Base-by-base conservation (phyloP, 2,888 invertebrate genomes). In the Protula sp. region DNA sequence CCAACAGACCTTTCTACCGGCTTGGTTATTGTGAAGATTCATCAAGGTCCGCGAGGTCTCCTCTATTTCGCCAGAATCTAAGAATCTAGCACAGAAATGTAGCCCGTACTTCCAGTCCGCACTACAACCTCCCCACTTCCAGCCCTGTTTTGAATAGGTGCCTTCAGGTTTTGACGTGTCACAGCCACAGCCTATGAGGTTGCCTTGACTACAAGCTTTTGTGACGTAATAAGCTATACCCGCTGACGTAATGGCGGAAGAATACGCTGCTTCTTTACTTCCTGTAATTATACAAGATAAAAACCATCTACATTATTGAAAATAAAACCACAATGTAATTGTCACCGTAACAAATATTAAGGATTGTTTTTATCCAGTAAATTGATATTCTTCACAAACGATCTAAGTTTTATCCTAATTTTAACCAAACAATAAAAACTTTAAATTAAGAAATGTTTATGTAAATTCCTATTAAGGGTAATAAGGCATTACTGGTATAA, bases 11-110 rank as follows among this genome's bases (percentile, higher is more conserved):
- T 92, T 93, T 82, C 97, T 85, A 55, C 97, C 97, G 55, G 92
- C 94, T 75, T 91, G 87, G 84, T 95, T 97, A 82, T 98, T 98
- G 84, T 98, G 97, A 62, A 94, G 85, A 83, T 95, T 97, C 93
- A 95, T 94, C 73, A 92, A 85, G 61, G 92, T 90, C 58, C 94
- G 84, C n/a, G 89, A 89, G 77, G 94, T 94, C 0, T 88, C 87
- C 76, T 73, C 72, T 65, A 91, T 85, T 82, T 95, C 94, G 47
- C 93, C 84, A 55, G 92, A 91, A 82, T 95, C 94, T 71, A 94
- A 86, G 84, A 95, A 97, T 75, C 89, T 87, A 66, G 93, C 84
- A 59, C 94, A 90, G 80, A 94, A 89, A 70, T 88, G 85, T 79
- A 81, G 74, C 47, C 82, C 84, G 66, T 82, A 80, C 61, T 88